Evolutionary conservation across 2,113 vertebrate genomes (phyloP).

Genomic region (Zingel zingel): DNA sequence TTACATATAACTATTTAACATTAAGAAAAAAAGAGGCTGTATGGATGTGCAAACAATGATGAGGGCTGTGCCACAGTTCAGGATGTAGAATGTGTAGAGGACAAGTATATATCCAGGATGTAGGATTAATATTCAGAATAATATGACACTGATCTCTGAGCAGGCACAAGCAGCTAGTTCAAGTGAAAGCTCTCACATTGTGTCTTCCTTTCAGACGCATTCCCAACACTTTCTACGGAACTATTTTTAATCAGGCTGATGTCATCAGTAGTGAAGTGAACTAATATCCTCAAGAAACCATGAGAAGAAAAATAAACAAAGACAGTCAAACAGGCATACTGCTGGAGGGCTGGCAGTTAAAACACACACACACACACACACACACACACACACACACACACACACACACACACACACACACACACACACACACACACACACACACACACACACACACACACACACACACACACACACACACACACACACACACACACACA

Average conservation of each 20-base stretch:
- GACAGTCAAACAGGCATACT: conserved; percentile 28
- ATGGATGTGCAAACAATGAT: too few relatives aligned
- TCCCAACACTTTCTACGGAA: too few relatives aligned
- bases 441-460: conserved; percentile 19
- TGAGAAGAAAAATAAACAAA: conserved; percentile 8
- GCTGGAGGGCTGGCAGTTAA: background rate
- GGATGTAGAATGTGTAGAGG: too few relatives aligned
- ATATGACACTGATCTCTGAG: too few relatives aligned
- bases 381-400: background rate
- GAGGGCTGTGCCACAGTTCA: too few relatives aligned
- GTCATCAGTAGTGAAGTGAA: too few relatives aligned
- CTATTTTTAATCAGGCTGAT: background rate
- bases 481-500: conserved; percentile 17
- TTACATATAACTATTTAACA: too few relatives aligned
- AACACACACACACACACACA: conserved; percentile 17
- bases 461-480: conserved; percentile 23
- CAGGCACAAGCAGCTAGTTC: background rate
- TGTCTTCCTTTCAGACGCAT: background rate
- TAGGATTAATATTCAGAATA: too few relatives aligned
- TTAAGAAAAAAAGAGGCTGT: too few relatives aligned
- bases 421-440: conserved; percentile 1
- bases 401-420: background rate
- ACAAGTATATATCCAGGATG: too few relatives aligned
- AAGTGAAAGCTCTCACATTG: background rate
- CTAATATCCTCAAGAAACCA: background rate